Conservation (phyloP, 2,113 vertebrate genomes). For the Dascyllus trimaculatus region DNA sequence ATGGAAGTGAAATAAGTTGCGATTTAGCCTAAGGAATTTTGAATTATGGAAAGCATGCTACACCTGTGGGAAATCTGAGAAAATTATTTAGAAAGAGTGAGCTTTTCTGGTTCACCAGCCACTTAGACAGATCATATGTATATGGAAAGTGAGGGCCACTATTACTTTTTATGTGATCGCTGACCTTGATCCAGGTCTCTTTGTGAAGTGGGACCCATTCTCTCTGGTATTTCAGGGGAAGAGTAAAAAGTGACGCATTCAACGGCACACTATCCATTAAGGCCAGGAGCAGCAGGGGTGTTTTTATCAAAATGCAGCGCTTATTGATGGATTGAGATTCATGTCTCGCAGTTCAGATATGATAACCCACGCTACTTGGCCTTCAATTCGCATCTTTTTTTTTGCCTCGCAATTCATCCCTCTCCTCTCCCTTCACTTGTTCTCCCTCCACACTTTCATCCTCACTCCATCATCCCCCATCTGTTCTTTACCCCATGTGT, state of each 20-base stretch:
- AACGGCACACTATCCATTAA: slow-evolving; percentile 66
- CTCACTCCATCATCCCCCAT: slow-evolving; percentile 64
- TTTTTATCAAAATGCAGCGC: slow-evolving; percentile 64
- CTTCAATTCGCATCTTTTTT: slow-evolving; percentile 70
- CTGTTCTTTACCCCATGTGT: slow-evolving; percentile 62
- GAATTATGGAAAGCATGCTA: slow-evolving; percentile 40
- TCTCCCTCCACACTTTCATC: slow-evolving; percentile 59
- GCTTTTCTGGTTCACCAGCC: slow-evolving; percentile 45
- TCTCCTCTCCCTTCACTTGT: slow-evolving; percentile 40
- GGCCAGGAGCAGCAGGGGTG: slow-evolving; percentile 49
- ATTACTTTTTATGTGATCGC: slow-evolving; percentile 55
- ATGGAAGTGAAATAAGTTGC: slow-evolving; percentile 31
- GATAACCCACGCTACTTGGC: slow-evolving; percentile 67
- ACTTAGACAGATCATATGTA: slow-evolving; percentile 15
- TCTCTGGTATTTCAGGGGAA: slow-evolving; percentile 52
- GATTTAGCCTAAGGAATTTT: slow-evolving; percentile 40
- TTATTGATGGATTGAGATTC: slow-evolving; percentile 79
- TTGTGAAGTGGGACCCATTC: slow-evolving; percentile 50
- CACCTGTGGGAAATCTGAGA: slow-evolving; percentile 48
- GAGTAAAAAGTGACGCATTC: slow-evolving; percentile 63
- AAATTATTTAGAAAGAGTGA: slow-evolving; percentile 54
- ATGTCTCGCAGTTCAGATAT: slow-evolving; percentile 68
- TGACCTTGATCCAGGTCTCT: slow-evolving; percentile 70
- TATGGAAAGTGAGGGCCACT: slow-evolving; percentile 35
- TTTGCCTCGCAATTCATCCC: slow-evolving; percentile 56